phyloP scores from a whole-genome alignment of 2,888 invertebrate genomes.

The Apamea anceps region DNA sequence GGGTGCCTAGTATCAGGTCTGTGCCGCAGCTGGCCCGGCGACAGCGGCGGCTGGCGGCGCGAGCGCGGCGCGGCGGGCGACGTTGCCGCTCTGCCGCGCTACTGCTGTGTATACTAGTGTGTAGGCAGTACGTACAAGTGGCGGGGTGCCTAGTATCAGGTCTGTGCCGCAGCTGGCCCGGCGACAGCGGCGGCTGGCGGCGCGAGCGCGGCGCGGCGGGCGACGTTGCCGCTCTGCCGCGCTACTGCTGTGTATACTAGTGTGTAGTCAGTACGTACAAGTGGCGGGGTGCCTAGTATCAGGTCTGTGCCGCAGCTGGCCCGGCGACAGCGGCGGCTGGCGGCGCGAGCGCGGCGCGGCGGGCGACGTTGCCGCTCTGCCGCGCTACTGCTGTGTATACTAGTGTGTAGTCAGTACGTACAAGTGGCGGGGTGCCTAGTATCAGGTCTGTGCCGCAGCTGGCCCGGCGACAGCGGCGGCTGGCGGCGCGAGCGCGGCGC shows the following conservation, averaged over 20 bases:
- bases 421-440: too few species aligned
- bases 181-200: too few species aligned
- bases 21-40: neutral
- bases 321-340: too few species aligned
- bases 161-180: neutral
- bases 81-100: too few species aligned
- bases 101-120: too few species aligned
- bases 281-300: too few species aligned
- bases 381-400: too few species aligned
- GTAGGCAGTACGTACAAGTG: too few species aligned
- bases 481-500: neutral
- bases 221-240: constrained; percentile 10
- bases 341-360: neutral
- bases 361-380: constrained; percentile 13
- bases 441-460: neutral
- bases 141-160: too few species aligned
- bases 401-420: neutral
- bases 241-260: too few species aligned
- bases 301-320: neutral
- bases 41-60: too few species aligned
- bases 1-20: too few species aligned
- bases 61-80: constrained; percentile 6
- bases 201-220: constrained; percentile 3
- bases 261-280: neutral
- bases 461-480: neutral